These are phyloP conservation scores for Hyles lineata DNA, from an alignment of 2,888 invertebrate species.

Conservation along the genomic window DNA sequence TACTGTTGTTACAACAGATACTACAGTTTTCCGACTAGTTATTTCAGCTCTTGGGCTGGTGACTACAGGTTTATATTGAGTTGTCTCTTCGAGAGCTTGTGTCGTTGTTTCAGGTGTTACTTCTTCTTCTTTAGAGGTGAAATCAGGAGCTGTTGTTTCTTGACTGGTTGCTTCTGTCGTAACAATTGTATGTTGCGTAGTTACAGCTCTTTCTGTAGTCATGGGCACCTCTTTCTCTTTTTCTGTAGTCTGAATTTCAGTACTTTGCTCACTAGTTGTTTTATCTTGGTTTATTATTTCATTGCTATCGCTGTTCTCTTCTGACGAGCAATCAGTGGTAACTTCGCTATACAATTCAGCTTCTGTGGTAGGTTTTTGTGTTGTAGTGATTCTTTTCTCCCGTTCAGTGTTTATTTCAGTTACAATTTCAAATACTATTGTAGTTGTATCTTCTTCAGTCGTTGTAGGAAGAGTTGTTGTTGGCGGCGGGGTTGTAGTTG, in stretches of 20 bases:
- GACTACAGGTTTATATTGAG: slow-evolving; percentile 6
- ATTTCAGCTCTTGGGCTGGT: not conserved
- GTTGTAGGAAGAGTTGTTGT: slow-evolving; percentile 47
- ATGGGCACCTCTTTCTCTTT: slow-evolving; percentile 36
- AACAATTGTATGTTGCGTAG: slow-evolving; percentile 43
- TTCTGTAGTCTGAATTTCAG: slow-evolving; percentile 3
- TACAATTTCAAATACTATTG: slow-evolving; percentile 61
- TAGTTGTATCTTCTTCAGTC: slow-evolving; percentile 56
- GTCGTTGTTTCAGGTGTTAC: slow-evolving; percentile 35
- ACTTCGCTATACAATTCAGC: slow-evolving; percentile 41
- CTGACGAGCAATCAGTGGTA: slow-evolving; percentile 52
- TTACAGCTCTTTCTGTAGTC: slow-evolving; percentile 43
- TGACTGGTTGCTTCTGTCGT: slow-evolving; percentile 38
- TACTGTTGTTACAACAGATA: slow-evolving; percentile 13
- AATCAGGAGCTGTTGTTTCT: slow-evolving; percentile 29
- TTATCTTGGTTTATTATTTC: slow-evolving; percentile 64
- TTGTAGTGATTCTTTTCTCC: slow-evolving; percentile 50
- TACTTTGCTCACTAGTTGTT: slow-evolving; percentile 36
- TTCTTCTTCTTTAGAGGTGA: slow-evolving; percentile 30
- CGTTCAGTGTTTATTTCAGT: slow-evolving; percentile 70
- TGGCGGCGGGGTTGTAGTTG: slow-evolving; percentile 44
- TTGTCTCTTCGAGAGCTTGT: not conserved
- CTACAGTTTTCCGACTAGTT: not conserved
- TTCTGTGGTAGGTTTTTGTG: slow-evolving; percentile 43
- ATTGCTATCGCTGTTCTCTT: slow-evolving; percentile 72